Evolutionary conservation across 1,140 invertebrate species (phyloP).

Genomic region (Apis florea): DNA sequence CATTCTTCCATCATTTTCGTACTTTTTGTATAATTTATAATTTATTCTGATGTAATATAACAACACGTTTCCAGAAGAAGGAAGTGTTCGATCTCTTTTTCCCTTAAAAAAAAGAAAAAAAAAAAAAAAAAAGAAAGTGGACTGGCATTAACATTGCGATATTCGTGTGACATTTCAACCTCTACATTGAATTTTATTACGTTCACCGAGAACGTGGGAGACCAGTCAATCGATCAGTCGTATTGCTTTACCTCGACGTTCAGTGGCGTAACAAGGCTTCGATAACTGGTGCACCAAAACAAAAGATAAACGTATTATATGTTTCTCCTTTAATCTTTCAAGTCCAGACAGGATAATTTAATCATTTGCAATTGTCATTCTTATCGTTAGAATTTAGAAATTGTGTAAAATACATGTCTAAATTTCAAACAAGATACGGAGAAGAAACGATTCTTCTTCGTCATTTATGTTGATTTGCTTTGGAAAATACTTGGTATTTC

Average conservation of each 20-base stretch:
- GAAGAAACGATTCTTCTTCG: no score
- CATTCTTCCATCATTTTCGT: slow-evolving; percentile 44
- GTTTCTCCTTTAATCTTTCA: background rate
- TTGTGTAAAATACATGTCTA: no score
- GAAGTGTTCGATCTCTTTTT: no score
- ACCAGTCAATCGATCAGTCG: slow-evolving; percentile 24
- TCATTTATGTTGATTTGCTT: no score
- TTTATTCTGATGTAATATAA: no score
- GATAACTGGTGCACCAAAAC: background rate
- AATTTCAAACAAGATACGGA: no score
- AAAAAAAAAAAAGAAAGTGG: background rate
- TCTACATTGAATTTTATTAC: slow-evolving; percentile 5
- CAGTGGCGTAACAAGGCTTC: slow-evolving; percentile 11
- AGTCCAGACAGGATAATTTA: no score
- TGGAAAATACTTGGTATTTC: no score
- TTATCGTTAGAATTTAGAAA: no score
- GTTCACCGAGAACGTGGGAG: slow-evolving; percentile 14
- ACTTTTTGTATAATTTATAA: background rate
- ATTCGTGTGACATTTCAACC: slow-evolving; percentile 33
- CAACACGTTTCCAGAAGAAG: no score
- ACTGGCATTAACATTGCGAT: slow-evolving; percentile 20
- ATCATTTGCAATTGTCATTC: no score
- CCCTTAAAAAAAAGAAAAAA: background rate
- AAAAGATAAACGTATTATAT: background rate
- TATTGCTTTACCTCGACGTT: slow-evolving; percentile 27